Evolutionary conservation across 2,888 invertebrate genomes (phyloP).

Genomic region (Ophion ellenae): DNA sequence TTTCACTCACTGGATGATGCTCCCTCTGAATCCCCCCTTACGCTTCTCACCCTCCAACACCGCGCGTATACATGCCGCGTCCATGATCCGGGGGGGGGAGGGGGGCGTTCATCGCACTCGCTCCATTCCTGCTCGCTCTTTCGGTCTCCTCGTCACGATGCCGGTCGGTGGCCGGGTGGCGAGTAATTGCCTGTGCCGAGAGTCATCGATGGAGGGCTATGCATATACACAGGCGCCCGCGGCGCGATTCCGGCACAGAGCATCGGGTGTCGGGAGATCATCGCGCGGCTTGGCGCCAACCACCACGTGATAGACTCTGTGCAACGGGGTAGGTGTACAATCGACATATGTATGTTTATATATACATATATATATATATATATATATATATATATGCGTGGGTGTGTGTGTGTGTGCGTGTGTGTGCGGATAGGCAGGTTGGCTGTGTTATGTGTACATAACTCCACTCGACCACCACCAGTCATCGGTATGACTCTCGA

Average conservation of each 20-base stretch:
- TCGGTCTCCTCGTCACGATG: constrained; percentile 51
- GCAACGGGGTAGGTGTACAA: constrained; percentile 1
- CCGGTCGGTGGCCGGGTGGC: constrained; percentile 39
- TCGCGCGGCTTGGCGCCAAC: constrained; percentile 62
- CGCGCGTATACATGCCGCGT: neutral
- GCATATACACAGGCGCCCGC: constrained; percentile 25
- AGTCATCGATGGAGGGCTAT: constrained; percentile 64
- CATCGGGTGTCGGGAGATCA: constrained; percentile 66
- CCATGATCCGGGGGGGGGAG: constrained; percentile 4
- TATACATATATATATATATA: neutral
- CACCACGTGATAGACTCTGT: constrained; percentile 55
- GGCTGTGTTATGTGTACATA: constrained; percentile 28
- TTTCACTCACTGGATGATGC: constrained; percentile 56
- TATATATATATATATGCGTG: too few relatives aligned
- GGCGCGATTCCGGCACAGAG: constrained; percentile 31
- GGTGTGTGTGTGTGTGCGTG: neutral
- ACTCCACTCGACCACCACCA: constrained; percentile 22
- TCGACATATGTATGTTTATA: neutral
- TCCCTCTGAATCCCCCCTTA: constrained; percentile 30
- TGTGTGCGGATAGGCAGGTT: neutral
- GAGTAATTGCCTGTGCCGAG: constrained; percentile 66
- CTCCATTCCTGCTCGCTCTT: constrained; percentile 25
- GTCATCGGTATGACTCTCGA: constrained; percentile 50
- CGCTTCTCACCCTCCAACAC: too few relatives aligned
- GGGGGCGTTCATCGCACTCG: constrained; percentile 24